Conservation (phyloP, 2,797 vertebrate species). For the Ciconia nigra region DNA sequence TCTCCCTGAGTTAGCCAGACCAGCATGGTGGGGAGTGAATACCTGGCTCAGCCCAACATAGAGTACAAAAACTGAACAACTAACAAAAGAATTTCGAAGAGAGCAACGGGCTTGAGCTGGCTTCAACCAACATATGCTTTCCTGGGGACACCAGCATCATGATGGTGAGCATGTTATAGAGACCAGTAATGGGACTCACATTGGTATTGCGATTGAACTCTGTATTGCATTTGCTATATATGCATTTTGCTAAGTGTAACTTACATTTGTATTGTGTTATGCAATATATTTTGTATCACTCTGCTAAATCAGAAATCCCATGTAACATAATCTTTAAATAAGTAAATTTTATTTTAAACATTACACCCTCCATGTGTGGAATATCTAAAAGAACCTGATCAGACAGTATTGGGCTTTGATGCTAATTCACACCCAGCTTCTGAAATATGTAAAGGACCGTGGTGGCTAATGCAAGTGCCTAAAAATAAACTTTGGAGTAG, state of each 20-base stretch:
- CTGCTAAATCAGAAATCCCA: background rate
- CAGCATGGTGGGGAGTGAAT: background rate
- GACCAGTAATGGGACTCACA: background rate
- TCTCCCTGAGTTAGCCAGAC: background rate
- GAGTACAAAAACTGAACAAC: background rate
- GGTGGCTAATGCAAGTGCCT: background rate
- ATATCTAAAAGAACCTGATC: background rate
- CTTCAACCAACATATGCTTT: accelerated
- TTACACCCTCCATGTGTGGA: background rate
- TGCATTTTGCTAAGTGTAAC: background rate
- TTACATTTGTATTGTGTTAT: background rate
- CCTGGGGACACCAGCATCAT: background rate
- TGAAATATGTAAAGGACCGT: background rate
- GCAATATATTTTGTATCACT: background rate
- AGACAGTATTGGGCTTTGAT: background rate
- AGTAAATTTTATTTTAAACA: background rate
- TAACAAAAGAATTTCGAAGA: background rate
- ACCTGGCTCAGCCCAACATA: background rate
- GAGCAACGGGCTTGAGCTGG: background rate
- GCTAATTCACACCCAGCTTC: background rate
- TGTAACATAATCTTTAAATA: background rate
- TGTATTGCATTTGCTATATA: background rate
- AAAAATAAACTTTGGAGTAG: background rate
- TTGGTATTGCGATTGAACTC: background rate
- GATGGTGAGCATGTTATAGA: background rate